Conservation (phyloP, 2,888 invertebrate genomes). For the Brenthis ino region DNA sequence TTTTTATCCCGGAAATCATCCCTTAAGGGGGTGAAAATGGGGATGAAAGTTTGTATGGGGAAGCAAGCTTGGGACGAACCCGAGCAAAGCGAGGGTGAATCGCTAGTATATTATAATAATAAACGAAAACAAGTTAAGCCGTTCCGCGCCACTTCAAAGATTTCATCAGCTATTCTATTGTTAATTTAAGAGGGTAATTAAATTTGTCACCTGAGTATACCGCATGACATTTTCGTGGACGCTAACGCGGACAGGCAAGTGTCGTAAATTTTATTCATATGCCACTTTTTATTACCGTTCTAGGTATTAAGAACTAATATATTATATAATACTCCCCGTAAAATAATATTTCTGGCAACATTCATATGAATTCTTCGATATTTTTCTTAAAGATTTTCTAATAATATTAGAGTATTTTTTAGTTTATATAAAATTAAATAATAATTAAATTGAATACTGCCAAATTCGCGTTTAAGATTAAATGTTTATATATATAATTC, state of each 20-base stretch:
- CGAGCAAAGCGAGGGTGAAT: too few relatives aligned
- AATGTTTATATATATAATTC: too few relatives aligned
- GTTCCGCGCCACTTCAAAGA: conserved; percentile 37
- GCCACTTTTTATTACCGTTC: conserved; percentile 27
- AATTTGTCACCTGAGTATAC: conserved; percentile 38
- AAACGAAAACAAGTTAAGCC: background rate
- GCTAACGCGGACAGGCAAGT: conserved; percentile 17
- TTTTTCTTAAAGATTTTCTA: too few relatives aligned
- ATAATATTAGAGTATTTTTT: too few relatives aligned
- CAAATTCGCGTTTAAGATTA: too few relatives aligned
- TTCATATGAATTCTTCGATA: background rate
- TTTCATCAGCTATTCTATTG: conserved; percentile 46
- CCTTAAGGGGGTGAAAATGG: too few relatives aligned
- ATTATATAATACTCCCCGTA: conserved; percentile 4
- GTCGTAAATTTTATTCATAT: conserved; percentile 26
- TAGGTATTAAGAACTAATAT: conserved; percentile 23
- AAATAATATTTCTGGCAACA: background rate
- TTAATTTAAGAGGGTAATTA: conserved; percentile 49
- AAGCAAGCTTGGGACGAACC: too few relatives aligned
- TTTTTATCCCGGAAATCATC: too few relatives aligned
- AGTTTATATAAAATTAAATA: too few relatives aligned
- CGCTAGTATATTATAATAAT: conserved; percentile 1
- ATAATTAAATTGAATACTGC: too few relatives aligned
- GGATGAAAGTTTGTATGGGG: too few relatives aligned
- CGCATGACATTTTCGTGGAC: conserved; percentile 22